A percentile compares a stretch with the other conserved stretches of the same genome.
These are phyloP conservation scores for Eremobia ochroleuca DNA, from an alignment of 2,888 invertebrate species.

Conservation along the genomic window DNA sequence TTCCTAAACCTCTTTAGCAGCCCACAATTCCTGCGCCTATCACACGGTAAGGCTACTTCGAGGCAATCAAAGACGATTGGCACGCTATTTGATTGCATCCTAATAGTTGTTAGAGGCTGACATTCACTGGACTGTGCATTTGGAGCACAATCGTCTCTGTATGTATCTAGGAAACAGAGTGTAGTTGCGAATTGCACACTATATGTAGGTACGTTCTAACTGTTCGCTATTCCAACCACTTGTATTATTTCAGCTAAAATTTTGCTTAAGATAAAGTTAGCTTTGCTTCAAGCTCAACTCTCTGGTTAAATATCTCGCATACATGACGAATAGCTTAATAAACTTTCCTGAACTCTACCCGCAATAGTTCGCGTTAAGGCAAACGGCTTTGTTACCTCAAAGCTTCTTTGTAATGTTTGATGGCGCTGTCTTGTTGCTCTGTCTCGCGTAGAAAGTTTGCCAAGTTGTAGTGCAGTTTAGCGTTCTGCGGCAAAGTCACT, in stretches of 20 bases:
- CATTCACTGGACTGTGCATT: slow-evolving; percentile 37
- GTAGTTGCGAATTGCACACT: background rate
- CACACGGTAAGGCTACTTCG: slow-evolving; percentile 33
- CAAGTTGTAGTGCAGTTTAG: slow-evolving; percentile 98
- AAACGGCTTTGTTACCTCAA: slow-evolving; percentile 92
- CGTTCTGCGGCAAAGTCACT: slow-evolving; percentile 95
- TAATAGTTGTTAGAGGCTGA: slow-evolving; percentile 27
- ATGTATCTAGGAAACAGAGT: background rate
- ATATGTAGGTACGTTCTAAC: background rate
- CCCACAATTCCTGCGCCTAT: slow-evolving; percentile 24
- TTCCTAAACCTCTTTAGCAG: slow-evolving; percentile 37
- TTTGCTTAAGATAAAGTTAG: slow-evolving; percentile 41
- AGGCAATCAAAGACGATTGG: slow-evolving; percentile 56
- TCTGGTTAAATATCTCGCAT: slow-evolving; percentile 59
- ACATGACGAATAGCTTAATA: slow-evolving; percentile 68
- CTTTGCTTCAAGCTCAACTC: slow-evolving; percentile 42
- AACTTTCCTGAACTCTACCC: slow-evolving; percentile 54
- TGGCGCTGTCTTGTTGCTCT: slow-evolving; percentile 93
- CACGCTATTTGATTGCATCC: slow-evolving; percentile 52
- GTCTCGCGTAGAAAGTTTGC: slow-evolving; percentile 96
- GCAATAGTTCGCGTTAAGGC: slow-evolving; percentile 66
- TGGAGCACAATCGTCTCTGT: slow-evolving; percentile 10
- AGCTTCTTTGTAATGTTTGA: slow-evolving; percentile 95
- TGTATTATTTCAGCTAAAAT: slow-evolving; percentile 50
- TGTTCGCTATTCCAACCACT: slow-evolving; percentile 26